Base-by-base conservation (phyloP, 2,113 vertebrate species). In the Lagopus leucura region DNA sequence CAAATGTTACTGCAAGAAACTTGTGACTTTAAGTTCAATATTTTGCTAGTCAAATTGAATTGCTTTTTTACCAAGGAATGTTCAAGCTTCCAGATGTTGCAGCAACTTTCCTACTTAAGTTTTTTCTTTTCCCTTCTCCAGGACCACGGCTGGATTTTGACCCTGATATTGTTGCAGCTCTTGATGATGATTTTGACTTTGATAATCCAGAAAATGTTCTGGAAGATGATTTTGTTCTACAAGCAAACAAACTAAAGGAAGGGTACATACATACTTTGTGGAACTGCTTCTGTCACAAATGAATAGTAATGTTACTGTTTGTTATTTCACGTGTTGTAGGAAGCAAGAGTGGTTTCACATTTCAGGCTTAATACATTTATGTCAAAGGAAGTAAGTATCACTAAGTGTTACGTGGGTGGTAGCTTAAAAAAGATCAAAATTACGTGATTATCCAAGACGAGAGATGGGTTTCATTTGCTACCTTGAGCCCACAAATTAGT, bases 141-240 rank as follows among this genome's bases (percentile, higher is more conserved):
- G 99, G 99, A 20, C 99, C 99, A 1, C 97, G 98, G 11, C 94
- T 99, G 58, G 99, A 99, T 97, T 98, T 99, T 98, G 99, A 99
- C 94, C 99, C 99, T 4, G 99, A 99, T 95, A 99, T 99, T 57
- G 98, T 99, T 67, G 99, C 99, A 1, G 99, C 98, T 43, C 98
- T 99, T 32, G 99, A 99, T 92, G 99, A 99, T 74, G 99, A 99
- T 96, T 99, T 99, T 96, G 98, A 99, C 95, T 99, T 98, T 78
- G 97, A 98, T 6, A 94, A 99, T 97, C 99, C 99, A n/a, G 97
- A 99, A 89, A 99, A 99, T 97, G 63, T 98, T 45, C 97, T 99
- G 84, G 99, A 99, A 8, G 99, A 99, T 61, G 99, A 99, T 96
- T 99, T 99, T 79, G 96, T 99, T 89, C 11, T 98, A 72, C 98